Conservation (phyloP, 2,113 vertebrate species). For the Phrynosoma blainvillii region DNA sequence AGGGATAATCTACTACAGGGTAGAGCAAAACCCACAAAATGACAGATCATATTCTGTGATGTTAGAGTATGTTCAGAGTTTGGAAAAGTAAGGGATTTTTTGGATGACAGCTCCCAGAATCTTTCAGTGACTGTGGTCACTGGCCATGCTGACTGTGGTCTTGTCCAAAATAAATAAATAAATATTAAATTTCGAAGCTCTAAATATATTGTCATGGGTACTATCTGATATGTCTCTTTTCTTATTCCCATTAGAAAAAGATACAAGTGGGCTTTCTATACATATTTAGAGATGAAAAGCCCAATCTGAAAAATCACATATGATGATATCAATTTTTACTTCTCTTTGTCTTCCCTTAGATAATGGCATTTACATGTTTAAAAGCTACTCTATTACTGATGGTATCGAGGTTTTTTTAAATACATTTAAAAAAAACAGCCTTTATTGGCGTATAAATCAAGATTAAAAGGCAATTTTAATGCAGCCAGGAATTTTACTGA, state of each 20-base stretch:
- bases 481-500: constrained; percentile 65
- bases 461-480: constrained; percentile 53
- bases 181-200: background rate
- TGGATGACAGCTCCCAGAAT: background rate
- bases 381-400: constrained; percentile 52
- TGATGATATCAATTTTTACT: background rate
- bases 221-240: background rate
- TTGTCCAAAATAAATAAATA: background rate
- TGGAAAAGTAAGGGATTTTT: background rate
- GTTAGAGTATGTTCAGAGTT: too few species aligned
- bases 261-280: background rate
- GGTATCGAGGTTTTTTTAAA: background rate
- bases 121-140: background rate
- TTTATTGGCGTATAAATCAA: constrained; percentile 64
- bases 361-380: constrained; percentile 52
- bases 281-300: background rate
- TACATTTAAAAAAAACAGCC: background rate
- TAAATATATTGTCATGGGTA: background rate
- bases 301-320: background rate
- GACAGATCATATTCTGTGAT: too few species aligned
- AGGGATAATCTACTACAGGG: too few species aligned
- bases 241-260: constrained; percentile 2
- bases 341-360: constrained; percentile 23
- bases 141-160: background rate
- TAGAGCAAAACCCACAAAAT: too few species aligned